Conservation (phyloP, 2,113 vertebrate species). For the Castor canadensis region DNA sequence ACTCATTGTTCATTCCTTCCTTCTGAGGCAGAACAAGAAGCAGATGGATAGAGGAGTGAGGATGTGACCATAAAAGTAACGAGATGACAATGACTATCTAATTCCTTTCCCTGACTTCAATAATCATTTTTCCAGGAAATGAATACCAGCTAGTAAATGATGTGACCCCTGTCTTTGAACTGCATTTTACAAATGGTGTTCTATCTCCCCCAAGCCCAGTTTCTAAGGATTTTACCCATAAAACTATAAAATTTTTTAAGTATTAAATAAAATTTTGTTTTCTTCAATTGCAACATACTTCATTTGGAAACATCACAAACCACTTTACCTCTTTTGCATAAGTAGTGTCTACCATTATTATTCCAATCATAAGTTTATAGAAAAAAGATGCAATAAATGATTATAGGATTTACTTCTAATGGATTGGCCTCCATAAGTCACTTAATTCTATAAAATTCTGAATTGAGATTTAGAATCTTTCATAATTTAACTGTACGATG, state of each 20-base stretch:
- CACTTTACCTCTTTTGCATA: neutral
- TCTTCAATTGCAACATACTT: neutral
- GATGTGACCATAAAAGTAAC: neutral
- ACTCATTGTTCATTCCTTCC: neutral
- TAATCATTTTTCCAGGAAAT: neutral
- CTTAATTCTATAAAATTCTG: neutral
- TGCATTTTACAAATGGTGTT: neutral
- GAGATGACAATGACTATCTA: neutral
- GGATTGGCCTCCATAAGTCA: neutral
- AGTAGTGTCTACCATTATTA: neutral
- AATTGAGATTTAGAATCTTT: neutral
- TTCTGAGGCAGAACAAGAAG: neutral
- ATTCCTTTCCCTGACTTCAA: neutral
- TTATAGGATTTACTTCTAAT: neutral
- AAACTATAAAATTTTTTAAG: neutral
- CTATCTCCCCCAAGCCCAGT: neutral
- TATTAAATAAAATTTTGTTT: neutral
- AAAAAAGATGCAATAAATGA: neutral
- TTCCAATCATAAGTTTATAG: neutral
- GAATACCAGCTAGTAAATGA: neutral
- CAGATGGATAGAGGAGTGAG: neutral
- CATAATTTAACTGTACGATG: neutral
- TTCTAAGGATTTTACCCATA: neutral
- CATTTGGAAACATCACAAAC: neutral
- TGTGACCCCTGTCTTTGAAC: neutral